Conservation (phyloP, 1,140 invertebrate genomes). For the Drosophila sp. region DNA sequence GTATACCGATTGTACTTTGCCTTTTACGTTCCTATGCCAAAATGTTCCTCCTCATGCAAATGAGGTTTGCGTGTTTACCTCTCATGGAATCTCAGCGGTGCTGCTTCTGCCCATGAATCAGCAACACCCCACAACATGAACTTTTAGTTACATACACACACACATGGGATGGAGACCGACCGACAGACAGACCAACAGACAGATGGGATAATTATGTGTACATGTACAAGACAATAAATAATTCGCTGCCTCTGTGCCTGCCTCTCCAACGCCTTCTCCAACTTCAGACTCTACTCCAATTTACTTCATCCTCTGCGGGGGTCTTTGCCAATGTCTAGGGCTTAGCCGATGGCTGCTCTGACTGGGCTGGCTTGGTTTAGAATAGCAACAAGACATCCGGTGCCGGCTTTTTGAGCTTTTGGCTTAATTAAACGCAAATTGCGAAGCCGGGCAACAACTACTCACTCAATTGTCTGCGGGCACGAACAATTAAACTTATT, state of each 20-base stretch:
- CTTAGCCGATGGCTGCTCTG: slow-evolving; percentile 30
- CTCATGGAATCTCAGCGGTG: slow-evolving; percentile 18
- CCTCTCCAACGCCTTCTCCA: neutral
- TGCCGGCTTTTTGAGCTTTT: slow-evolving; percentile 50
- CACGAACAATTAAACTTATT: slow-evolving; percentile 61
- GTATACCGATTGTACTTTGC: slow-evolving; percentile 2
- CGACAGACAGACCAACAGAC: slow-evolving; percentile 46
- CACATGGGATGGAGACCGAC: slow-evolving; percentile 22
- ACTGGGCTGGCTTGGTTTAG: slow-evolving; percentile 28
- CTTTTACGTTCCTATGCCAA: slow-evolving; percentile 35
- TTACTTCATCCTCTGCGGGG: slow-evolving; percentile 54
- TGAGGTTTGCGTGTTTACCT: slow-evolving; percentile 47
- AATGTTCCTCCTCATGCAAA: slow-evolving; percentile 46
- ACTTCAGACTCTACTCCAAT: slow-evolving; percentile 34
- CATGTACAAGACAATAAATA: slow-evolving; percentile 75
- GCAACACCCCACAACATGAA: slow-evolving; percentile 66
- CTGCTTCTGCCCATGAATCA: slow-evolving; percentile 47
- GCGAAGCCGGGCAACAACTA: slow-evolving; percentile 38
- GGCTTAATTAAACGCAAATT: slow-evolving; percentile 78
- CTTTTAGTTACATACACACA: slow-evolving; percentile 45
- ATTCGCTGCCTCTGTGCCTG: slow-evolving; percentile 45
- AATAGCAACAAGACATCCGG: slow-evolving; percentile 70
- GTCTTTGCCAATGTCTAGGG: slow-evolving; percentile 55
- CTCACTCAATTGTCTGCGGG: slow-evolving; percentile 51
- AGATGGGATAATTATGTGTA: slow-evolving; percentile 76